Conservation (phyloP, 2,797 vertebrate species). For the Harpagifer antarcticus region DNA sequence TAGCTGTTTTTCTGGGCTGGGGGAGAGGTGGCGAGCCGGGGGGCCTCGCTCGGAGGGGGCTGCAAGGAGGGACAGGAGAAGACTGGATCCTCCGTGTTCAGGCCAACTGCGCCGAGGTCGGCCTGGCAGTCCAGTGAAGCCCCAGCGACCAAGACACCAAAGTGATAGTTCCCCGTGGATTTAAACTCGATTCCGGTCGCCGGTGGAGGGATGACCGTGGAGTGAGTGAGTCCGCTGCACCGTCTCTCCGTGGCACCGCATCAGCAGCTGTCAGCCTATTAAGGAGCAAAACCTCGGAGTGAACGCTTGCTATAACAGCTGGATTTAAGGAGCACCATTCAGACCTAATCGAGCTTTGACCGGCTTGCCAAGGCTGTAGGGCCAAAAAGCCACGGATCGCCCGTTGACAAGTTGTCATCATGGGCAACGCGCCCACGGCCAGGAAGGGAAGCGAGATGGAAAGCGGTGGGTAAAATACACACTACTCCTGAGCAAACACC, state of each 20-base stretch:
- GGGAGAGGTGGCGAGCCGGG: constrained; percentile 72
- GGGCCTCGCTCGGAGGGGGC: constrained; percentile 70
- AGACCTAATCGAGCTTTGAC: constrained; percentile 52
- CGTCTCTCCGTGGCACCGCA: constrained; percentile 32
- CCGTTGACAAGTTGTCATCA: constrained; percentile 81
- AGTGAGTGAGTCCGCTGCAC: constrained; percentile 38
- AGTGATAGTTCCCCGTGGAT: constrained; percentile 38
- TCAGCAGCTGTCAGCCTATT: constrained; percentile 63
- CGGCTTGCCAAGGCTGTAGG: constrained; percentile 66
- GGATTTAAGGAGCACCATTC: constrained; percentile 49
- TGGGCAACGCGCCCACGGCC: constrained; percentile 94
- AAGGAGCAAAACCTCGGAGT: constrained; percentile 40
- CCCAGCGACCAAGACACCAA: constrained; percentile 37
- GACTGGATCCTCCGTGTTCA: constrained; percentile 66
- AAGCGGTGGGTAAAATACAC: constrained; percentile 84
- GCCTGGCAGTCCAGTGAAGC: constrained; percentile 52
- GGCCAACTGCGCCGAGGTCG: constrained; percentile 70
- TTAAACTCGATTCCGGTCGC: constrained; percentile 7
- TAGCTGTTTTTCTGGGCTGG: constrained; percentile 56
- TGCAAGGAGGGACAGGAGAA: constrained; percentile 72
- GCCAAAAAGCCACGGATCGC: constrained; percentile 70
- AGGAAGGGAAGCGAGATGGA: constrained; percentile 92
- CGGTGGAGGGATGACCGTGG: constrained; percentile 45
- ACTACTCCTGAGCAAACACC: constrained; percentile 38
- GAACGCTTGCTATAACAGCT: constrained; percentile 35